phyloP scores from a whole-genome alignment of 2,113 vertebrate species.

The Macquaria ambigua region DNA sequence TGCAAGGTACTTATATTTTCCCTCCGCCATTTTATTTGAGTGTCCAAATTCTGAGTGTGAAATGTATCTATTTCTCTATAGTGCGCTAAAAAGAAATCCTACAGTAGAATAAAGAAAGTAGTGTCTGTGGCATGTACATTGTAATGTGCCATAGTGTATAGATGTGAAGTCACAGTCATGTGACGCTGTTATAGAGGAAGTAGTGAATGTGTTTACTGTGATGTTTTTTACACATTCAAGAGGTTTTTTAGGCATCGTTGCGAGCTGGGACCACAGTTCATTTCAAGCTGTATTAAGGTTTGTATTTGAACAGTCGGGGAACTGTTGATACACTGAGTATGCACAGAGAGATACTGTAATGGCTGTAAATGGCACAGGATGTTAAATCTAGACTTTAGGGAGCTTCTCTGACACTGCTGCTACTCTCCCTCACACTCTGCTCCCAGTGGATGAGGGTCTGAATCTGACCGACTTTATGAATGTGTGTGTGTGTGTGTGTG shows the following conservation, averaged over 20 bases:
- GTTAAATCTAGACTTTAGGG: slow-evolving; percentile 31
- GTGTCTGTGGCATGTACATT: no score
- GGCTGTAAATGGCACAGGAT: background rate
- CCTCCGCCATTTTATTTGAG: no score
- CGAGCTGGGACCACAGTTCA: background rate
- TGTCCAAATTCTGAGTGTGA: no score
- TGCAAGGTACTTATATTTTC: no score
- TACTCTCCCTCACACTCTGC: slow-evolving; percentile 15
- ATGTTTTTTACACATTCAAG: no score
- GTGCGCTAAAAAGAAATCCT: no score
- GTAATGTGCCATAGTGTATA: no score
- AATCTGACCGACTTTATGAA: slow-evolving; percentile 61
- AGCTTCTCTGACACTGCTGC: slow-evolving; percentile 6
- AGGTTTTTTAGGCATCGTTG: background rate
- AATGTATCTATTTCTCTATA: no score
- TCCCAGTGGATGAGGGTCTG: slow-evolving; percentile 40
- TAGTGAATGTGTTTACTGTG: no score
- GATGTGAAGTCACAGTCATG: no score
- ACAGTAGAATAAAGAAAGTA: no score
- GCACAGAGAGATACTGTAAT: background rate
- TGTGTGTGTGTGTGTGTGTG: slow-evolving; percentile 42
- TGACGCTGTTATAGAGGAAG: no score
- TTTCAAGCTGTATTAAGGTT: background rate
- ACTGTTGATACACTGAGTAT: background rate
- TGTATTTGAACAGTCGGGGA: background rate